A percentile compares a stretch with the other conserved stretches of the same genome.
These are phyloP conservation scores for Coecobrya sp. DNA, from an alignment of 2,888 invertebrate species.

Conservation along the genomic window DNA sequence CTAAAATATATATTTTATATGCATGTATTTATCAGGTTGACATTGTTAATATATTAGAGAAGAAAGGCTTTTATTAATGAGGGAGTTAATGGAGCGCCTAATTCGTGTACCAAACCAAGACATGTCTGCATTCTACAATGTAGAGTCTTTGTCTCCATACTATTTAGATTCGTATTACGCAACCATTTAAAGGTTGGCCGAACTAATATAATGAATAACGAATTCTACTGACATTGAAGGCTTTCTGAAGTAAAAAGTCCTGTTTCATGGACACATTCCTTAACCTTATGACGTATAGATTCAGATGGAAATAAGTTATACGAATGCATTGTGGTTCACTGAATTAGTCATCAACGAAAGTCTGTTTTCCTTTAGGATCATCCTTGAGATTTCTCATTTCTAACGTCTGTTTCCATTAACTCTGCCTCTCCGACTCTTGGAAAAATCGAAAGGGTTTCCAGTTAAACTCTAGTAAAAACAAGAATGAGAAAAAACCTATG, in stretches of 20 bases:
- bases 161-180: too few relatives aligned
- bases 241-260: conserved; percentile 12
- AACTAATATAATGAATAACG: too few relatives aligned
- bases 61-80: too few relatives aligned
- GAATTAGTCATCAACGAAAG: conserved; percentile 1
- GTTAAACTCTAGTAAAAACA: conserved; percentile 10
- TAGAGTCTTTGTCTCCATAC: too few relatives aligned
- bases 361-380: conserved; percentile 38
- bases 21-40: too few relatives aligned
- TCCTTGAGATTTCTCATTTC: conserved; percentile 64
- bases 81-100: too few relatives aligned
- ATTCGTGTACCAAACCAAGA: too few relatives aligned
- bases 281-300: background rate
- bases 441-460: background rate
- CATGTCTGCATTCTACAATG: too few relatives aligned
- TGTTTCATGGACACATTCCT: conserved; percentile 33
- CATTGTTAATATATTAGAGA: too few relatives aligned
- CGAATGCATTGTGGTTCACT: background rate
- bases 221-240: too few relatives aligned
- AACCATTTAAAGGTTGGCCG: too few relatives aligned
- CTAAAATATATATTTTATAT: too few relatives aligned
- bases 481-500: background rate
- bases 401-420: background rate
- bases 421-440: background rate
- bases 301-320: background rate